A percentile compares a stretch with the other conserved stretches of the same genome.
Evolutionary conservation across 2,113 vertebrate genomes (phyloP).

Genomic region (Illadopsis cleaveri): DNA sequence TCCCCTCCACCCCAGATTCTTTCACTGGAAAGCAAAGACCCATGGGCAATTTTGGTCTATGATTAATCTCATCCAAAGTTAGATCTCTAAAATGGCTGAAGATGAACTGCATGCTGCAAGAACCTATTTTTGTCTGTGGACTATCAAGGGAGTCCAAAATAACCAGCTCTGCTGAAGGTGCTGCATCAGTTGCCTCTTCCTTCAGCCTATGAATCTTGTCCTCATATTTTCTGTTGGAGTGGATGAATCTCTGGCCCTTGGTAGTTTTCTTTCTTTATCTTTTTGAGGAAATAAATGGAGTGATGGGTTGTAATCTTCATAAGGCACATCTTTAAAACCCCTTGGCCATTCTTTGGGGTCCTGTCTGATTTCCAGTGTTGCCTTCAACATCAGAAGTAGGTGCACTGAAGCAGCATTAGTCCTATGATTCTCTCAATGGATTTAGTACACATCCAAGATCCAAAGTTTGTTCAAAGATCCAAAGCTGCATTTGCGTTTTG

Average conservation of each 20-base stretch:
- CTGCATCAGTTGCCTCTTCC: not conserved
- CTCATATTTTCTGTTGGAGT: not conserved
- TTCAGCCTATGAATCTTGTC: not conserved
- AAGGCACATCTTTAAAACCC: not conserved
- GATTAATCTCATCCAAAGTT: not conserved
- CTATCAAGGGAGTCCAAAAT: not conserved
- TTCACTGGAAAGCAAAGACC: not conserved
- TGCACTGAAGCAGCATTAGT: not conserved
- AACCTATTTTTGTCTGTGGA: not conserved
- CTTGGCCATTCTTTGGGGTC: not conserved
- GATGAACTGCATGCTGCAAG: not conserved
- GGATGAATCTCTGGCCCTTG: not conserved
- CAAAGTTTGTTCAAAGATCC: not conserved
- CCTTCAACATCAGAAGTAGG: not conserved
- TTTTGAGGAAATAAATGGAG: not conserved
- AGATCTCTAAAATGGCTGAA: not conserved
- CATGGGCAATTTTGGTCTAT: not conserved
- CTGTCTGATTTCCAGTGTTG: not conserved
- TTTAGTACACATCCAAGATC: not conserved
- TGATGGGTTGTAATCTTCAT: not conserved
- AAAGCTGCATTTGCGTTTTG: not conserved
- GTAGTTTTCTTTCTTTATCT: not conserved
- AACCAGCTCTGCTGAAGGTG: not conserved
- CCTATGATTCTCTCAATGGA: not conserved
- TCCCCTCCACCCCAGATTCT: not conserved